phyloP scores from a whole-genome alignment of 2,888 invertebrate species.

The Sisyra nigra region DNA sequence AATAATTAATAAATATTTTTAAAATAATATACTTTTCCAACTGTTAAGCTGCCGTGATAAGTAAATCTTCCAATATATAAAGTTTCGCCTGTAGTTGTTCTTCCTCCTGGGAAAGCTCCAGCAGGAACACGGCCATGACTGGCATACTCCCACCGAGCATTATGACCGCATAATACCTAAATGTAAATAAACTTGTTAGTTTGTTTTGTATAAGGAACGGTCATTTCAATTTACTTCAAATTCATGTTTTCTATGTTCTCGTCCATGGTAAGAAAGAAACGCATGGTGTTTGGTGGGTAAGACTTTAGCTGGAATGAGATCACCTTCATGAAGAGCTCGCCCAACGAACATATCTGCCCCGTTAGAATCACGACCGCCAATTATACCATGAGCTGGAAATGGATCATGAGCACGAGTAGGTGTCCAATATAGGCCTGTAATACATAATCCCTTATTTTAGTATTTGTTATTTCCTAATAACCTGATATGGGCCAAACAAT shows the following conservation, averaged over 20 bases:
- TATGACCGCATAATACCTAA: background rate
- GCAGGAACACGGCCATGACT: constrained; percentile 20
- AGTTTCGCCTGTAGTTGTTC: constrained; percentile 22
- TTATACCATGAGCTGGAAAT: constrained; percentile 11
- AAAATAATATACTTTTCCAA: too few relatives aligned
- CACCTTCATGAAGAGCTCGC: constrained; percentile 7
- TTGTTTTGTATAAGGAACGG: too few relatives aligned
- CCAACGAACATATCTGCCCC: constrained; percentile 13
- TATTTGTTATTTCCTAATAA: too few relatives aligned
- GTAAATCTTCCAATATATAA: constrained; percentile 24
- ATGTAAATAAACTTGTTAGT: background rate
- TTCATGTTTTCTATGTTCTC: constrained; percentile 11
- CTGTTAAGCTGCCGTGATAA: constrained; percentile 15
- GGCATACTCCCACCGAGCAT: constrained; percentile 13
- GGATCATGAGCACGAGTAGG: too few relatives aligned
- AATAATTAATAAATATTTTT: too few relatives aligned
- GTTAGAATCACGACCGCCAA: constrained; percentile 12
- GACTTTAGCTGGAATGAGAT: constrained; percentile 13
- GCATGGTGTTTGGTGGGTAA: constrained; percentile 13
- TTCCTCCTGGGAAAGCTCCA: constrained; percentile 24
- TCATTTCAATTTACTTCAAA: constrained; percentile 11
- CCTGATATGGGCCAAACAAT: too few relatives aligned
- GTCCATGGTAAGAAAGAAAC: constrained; percentile 11
- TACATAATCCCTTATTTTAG: too few relatives aligned
- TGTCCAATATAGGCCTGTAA: too few relatives aligned